Evolutionary conservation across 2,113 vertebrate genomes (phyloP).

Genomic region (Xyrauchen texanus): DNA sequence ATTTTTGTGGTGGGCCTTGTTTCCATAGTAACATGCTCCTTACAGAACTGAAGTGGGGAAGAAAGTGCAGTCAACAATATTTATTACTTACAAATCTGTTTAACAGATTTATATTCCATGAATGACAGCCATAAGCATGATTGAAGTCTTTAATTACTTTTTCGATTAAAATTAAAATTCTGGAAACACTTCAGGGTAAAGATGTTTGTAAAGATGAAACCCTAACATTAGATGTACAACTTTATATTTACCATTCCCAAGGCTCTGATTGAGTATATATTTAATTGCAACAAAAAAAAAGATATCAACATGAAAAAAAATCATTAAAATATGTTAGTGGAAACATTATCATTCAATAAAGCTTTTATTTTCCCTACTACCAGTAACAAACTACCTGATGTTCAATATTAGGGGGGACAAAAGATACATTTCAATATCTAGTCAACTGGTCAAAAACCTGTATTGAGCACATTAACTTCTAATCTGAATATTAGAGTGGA

Average conservation of each 20-base stretch:
- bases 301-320: background rate
- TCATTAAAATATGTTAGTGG: too few species aligned
- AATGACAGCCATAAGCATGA: conserved; percentile 19
- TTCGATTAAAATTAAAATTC: conserved; percentile 23
- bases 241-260: background rate
- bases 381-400: too few species aligned
- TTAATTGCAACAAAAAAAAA: conserved; percentile 2
- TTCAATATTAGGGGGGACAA: too few species aligned
- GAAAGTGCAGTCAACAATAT: conserved; percentile 9
- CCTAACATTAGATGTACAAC: conserved; percentile 11
- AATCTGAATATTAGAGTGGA: too few species aligned
- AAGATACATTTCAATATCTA: too few species aligned
- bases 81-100: conserved; percentile 3
- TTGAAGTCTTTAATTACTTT: conserved; percentile 23
- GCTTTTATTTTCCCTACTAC: background rate
- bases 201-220: conserved; percentile 15
- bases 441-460: too few species aligned
- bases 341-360: conserved; percentile 1
- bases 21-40: conserved; percentile 44
- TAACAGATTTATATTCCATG: conserved; percentile 16
- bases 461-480: too few species aligned
- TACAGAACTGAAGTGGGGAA: conserved; percentile 16
- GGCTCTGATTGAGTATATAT: background rate
- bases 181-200: background rate
- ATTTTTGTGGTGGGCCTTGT: conserved; percentile 33